Base-by-base conservation (phyloP, 2,888 invertebrate species). In the Volucella bombylans region DNA sequence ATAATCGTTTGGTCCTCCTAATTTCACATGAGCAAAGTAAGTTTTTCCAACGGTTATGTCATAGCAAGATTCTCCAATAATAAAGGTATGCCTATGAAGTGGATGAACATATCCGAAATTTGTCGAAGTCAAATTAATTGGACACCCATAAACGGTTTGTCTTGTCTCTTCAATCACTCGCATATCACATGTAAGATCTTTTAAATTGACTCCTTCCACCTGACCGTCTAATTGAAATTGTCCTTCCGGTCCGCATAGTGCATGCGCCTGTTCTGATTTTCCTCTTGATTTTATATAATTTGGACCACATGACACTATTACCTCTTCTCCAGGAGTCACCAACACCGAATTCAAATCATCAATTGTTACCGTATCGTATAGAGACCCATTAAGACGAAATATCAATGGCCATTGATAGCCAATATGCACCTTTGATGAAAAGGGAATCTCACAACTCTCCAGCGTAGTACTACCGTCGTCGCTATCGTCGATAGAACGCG, bases 21-120 rank as follows among this genome's bases (percentile, higher is more conserved):
- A 45, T 15, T 88, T 88, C 4, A 89, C 69, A 62, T 90, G 89
- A 10, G 88, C 88, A 62, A 89, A 90, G 15, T 88, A 62, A 0
- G 89, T 89, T 10, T 86, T 82, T 2, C 89, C 90, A 1, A 73
- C 79, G 6, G 64, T 45, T 9, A 81, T 86, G 39, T 87, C 86
- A 43, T 89, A 89, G 74, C 90, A 90, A 0, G 89, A 88, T 71
- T 89, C 89, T 6, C 89, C 90, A 15, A 88, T 78, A 12, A 89
- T 82, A 39, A 87, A 87, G 0, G 88, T 86, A 8, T 87, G 59
- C 6, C 85, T 67, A 52, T 88, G 87, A 6, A 87, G 54, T 2
- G 90, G 89, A 87, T 90, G 87, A 8, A 89, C 87, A 55, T 87
- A 88, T 8, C 89, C 90, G 65, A 87, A 89, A 69, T 86, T 83